Conservation (phyloP, 2,888 invertebrate species). For the Caenorhabditis macrosperma region DNA sequence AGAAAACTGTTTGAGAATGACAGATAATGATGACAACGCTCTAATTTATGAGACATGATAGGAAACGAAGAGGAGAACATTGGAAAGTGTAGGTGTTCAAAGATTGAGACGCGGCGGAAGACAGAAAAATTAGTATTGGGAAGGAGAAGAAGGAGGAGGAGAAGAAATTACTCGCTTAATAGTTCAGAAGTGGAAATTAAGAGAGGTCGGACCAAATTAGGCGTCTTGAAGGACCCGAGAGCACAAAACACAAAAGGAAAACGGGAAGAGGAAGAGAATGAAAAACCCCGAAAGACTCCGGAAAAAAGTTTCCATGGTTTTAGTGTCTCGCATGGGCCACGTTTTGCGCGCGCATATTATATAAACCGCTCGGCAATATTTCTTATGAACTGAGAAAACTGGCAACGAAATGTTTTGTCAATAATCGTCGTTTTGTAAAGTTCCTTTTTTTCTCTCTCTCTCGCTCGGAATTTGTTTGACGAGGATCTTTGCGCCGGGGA, state of each 20-base stretch:
- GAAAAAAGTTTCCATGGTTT: constrained; percentile 44
- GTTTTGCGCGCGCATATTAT: background rate
- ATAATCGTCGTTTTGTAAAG: background rate
- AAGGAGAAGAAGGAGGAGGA: too few relatives aligned
- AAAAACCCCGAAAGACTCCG: constrained; percentile 20
- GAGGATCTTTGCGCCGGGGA: constrained; percentile 16
- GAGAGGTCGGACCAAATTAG: too few relatives aligned
- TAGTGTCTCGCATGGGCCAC: constrained; percentile 1
- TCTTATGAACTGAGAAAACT: constrained; percentile 3
- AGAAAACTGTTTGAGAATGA: too few relatives aligned
- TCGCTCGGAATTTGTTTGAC: constrained; percentile 27
- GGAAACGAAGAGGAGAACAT: background rate
- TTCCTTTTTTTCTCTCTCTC: background rate
- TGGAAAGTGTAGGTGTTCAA: constrained; percentile 38
- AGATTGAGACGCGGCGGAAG: constrained; percentile 15
- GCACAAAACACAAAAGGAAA: constrained; percentile 10
- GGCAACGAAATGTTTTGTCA: background rate
- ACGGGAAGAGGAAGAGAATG: constrained; percentile 6
- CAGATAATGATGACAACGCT: too few relatives aligned
- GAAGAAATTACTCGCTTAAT: too few relatives aligned
- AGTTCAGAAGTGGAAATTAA: too few relatives aligned
- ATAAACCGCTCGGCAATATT: background rate
- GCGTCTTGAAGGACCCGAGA: constrained; percentile 10
- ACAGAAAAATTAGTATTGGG: too few relatives aligned
- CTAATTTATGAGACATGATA: constrained; percentile 22